A percentile compares a stretch with the other conserved stretches of the same genome.
Conservation (phyloP, 2,888 invertebrate genomes). For the Netelia virgata region DNA sequence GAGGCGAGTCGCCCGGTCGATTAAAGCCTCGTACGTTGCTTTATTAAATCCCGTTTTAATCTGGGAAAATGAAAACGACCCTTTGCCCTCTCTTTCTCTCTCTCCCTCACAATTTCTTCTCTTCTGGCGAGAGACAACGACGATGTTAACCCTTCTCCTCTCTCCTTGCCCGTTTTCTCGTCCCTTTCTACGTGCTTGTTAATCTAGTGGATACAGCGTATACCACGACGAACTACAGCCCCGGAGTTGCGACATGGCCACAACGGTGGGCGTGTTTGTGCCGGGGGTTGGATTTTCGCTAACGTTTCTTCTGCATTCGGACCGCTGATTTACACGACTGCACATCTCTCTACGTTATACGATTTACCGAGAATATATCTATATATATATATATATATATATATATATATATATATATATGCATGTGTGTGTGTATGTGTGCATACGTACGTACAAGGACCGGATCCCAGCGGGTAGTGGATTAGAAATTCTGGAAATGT, state of each 20-base stretch:
- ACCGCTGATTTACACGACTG: conserved; percentile 67
- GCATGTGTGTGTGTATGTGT: conserved; percentile 10
- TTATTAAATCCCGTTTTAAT: conserved; percentile 83
- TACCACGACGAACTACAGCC: conserved; percentile 2
- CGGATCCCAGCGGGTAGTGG: conserved; percentile 59
- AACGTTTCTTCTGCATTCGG: conserved; percentile 61
- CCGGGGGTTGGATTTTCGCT: conserved; percentile 51
- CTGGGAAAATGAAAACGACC: conserved; percentile 81
- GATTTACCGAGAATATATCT: conserved; percentile 27
- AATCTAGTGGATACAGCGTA: conserved; percentile 55
- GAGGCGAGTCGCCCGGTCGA: conserved; percentile 77
- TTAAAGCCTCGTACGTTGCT: conserved; percentile 82
- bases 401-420: conserved; percentile 26
- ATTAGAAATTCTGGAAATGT: conserved; percentile 65
- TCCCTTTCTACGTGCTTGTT: conserved; percentile 40
- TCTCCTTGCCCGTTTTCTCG: conserved; percentile 35
- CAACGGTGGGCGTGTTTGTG: conserved; percentile 58
- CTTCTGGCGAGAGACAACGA: conserved; percentile 53
- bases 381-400: conserved; percentile 26
- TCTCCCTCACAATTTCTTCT: conserved; percentile 52
- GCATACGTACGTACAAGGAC: background rate
- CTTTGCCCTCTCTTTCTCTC: conserved; percentile 27
- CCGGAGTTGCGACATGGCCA: conserved; percentile 53
- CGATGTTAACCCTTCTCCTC: conserved; percentile 58
- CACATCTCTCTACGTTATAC: conserved; percentile 28